Conservation (phyloP, 2,888 invertebrate species). For the Eilema sororculum region DNA sequence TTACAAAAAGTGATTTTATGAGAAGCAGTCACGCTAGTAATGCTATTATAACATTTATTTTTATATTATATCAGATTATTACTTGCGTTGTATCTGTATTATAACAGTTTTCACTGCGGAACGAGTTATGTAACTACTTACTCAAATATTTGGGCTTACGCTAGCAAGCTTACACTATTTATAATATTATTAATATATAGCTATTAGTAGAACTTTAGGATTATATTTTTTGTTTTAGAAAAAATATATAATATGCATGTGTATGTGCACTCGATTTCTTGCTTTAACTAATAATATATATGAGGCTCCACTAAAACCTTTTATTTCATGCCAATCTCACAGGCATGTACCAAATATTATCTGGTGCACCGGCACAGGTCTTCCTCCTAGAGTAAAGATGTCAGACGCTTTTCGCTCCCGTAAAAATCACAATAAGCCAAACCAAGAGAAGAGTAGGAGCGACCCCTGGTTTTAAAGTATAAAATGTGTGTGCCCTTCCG, state of each 20-base stretch:
- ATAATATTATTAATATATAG: no score
- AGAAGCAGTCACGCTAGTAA: slow-evolving; percentile 1
- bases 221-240: background rate
- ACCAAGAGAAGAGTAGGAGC: no score
- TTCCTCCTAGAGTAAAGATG: no score
- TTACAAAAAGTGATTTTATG: background rate
- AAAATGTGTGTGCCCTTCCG: background rate
- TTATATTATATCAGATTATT: background rate
- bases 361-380: no score
- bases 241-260: background rate
- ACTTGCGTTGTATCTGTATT: background rate
- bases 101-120: background rate
- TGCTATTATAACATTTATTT: background rate
- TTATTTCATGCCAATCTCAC: background rate
- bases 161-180: background rate
- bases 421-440: no score
- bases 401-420: no score
- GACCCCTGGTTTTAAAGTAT: no score
- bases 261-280: background rate
- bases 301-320: background rate
- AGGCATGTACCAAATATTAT: no score
- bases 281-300: background rate
- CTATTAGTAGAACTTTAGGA: background rate
- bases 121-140: background rate
- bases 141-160: background rate